phyloP scores from a whole-genome alignment of 64 coral and sea anemone species.

The Pocillopora damicornis region DNA sequence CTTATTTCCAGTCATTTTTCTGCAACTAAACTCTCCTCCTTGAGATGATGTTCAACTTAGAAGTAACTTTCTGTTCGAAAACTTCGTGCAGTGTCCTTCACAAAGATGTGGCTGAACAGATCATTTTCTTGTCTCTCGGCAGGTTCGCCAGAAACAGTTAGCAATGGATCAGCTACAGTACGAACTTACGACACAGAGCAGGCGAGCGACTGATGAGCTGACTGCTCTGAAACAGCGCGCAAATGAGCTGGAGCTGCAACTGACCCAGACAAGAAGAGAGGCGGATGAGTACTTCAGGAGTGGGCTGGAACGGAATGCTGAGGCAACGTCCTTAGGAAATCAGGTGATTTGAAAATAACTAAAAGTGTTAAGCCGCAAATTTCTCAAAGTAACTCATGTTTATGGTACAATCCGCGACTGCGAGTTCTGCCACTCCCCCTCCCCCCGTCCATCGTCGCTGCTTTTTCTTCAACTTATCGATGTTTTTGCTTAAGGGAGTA shows the following conservation, averaged over 20 bases:
- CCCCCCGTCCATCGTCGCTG: too few species aligned
- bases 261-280: conserved; percentile 84
- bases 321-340: conserved; percentile 84
- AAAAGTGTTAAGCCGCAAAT: background rate
- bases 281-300: conserved; percentile 93
- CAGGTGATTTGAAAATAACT: conserved; percentile 38
- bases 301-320: conserved; percentile 85
- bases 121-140: background rate
- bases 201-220: conserved; percentile 64
- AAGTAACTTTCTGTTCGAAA: too few species aligned
- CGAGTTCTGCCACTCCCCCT: too few species aligned
- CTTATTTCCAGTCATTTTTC: too few species aligned
- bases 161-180: conserved; percentile 71
- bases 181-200: conserved; percentile 60
- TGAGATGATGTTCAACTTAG: too few species aligned
- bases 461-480: too few species aligned
- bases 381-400: background rate
- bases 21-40: too few species aligned
- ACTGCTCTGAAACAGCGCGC: conserved; percentile 51
- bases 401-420: too few species aligned
- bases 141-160: conserved; percentile 91
- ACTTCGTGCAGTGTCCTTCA: too few species aligned
- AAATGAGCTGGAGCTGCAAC: conserved; percentile 72
- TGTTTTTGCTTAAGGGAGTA: too few species aligned
- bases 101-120: too few species aligned